Percentiles rank a stretch among this genome's conserved stretches.
Evolutionary conservation across 2,888 invertebrate species (phyloP).

Genomic region (Pardosa pseudoannulata): DNA sequence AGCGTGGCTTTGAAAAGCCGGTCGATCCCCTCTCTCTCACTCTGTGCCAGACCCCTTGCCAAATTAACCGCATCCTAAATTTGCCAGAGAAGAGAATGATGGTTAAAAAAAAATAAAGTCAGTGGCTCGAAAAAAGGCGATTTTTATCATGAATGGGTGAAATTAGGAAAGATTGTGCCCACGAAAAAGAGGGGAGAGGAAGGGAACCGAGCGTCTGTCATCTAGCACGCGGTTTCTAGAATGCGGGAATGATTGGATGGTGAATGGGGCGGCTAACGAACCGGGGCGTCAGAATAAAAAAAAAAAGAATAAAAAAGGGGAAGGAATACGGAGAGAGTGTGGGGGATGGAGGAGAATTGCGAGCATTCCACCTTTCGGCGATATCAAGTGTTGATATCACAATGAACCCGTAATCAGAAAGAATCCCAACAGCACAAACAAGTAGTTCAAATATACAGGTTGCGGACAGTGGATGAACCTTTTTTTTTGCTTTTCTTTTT

Average conservation of each 20-base stretch:
- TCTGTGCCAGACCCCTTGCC: too few relatives aligned
- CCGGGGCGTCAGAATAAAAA: not conserved
- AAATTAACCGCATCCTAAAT: conserved; percentile 1
- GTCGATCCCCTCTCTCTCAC: too few relatives aligned
- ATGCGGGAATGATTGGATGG: not conserved
- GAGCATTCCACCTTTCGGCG: not conserved
- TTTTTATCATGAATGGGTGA: conserved; percentile 2
- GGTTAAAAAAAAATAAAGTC: not conserved
- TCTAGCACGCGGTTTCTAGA: not conserved
- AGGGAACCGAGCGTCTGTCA: not conserved
- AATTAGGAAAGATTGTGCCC: not conserved
- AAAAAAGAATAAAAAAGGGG: not conserved
- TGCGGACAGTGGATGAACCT: too few relatives aligned
- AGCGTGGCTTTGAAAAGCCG: too few relatives aligned
- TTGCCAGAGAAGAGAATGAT: not conserved
- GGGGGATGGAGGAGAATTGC: not conserved
- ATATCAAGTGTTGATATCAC: not conserved
- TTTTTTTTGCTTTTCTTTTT: too few relatives aligned
- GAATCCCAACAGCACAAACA: too few relatives aligned
- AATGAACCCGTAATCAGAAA: not conserved
- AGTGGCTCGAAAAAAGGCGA: not conserved
- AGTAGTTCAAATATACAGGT: too few relatives aligned
- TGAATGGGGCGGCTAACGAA: conserved; percentile 2
- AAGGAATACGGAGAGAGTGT: not conserved
- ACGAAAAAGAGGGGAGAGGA: not conserved